Percentiles rank a stretch among this genome's conserved stretches.
phyloP scores from a whole-genome alignment of 1,140 invertebrate genomes.

The Drosophila navojoa region DNA sequence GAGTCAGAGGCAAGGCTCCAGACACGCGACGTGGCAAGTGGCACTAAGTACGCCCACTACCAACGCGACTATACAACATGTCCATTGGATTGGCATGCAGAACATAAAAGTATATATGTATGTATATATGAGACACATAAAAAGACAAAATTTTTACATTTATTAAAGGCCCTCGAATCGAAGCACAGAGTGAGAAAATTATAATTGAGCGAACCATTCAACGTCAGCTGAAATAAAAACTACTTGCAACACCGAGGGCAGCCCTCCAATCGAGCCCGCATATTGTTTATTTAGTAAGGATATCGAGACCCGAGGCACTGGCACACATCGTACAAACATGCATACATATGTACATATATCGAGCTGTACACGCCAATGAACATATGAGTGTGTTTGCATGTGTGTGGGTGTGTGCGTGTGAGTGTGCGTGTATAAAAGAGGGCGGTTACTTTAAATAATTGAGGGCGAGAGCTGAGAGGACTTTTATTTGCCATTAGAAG shows the following conservation, averaged over 20 bases:
- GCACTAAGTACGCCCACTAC: slow-evolving; percentile 17
- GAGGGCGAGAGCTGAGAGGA: not conserved
- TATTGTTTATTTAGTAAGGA: slow-evolving; percentile 59
- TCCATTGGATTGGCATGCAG: slow-evolving; percentile 43
- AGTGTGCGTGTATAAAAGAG: slow-evolving; percentile 16
- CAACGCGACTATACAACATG: slow-evolving; percentile 33
- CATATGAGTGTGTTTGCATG: not conserved
- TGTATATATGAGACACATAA: slow-evolving; percentile 5
- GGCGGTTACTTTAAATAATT: slow-evolving; percentile 18
- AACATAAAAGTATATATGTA: slow-evolving; percentile 21
- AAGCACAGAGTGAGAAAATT: slow-evolving; percentile 42
- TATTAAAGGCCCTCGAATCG: slow-evolving; percentile 41
- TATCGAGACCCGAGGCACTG: slow-evolving; percentile 44
- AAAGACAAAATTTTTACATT: slow-evolving; percentile 39
- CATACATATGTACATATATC: not conserved
- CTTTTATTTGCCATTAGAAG: not conserved
- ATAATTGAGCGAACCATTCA: slow-evolving; percentile 37
- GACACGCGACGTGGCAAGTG: slow-evolving; percentile 45
- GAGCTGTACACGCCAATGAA: not conserved
- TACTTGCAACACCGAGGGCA: slow-evolving; percentile 10
- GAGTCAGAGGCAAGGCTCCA: slow-evolving; percentile 27
- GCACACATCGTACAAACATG: slow-evolving; percentile 26
- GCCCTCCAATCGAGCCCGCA: slow-evolving; percentile 39
- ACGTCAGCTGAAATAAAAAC: slow-evolving; percentile 42
- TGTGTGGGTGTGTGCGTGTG: not conserved